Evolutionary conservation across 2,797 vertebrate genomes (phyloP).

Genomic region (Malurus splendens): DNA sequence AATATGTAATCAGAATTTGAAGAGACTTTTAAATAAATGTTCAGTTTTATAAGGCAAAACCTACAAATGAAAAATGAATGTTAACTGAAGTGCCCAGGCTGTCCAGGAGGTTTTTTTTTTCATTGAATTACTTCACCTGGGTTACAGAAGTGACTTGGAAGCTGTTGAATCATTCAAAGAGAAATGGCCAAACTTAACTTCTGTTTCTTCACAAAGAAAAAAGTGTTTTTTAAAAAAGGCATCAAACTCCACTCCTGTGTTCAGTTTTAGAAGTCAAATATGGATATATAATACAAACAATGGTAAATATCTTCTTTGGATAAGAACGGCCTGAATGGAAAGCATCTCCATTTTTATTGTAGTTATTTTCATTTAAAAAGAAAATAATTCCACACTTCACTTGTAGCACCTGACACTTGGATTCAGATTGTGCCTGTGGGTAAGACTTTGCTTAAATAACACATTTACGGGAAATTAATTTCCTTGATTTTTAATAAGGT

Average conservation of each 20-base stretch:
- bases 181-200: neutral
- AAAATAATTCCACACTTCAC: neutral
- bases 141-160: neutral
- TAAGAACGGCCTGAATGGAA: neutral
- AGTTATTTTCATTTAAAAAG: neutral
- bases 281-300: neutral
- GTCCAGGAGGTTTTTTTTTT: neutral
- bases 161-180: neutral
- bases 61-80: neutral
- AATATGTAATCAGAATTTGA: neutral
- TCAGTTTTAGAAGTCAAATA: neutral
- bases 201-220: neutral
- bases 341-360: neutral
- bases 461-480: neutral
- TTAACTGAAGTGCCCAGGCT: neutral
- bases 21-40: neutral
- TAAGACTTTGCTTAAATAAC: neutral
- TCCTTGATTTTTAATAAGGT: neutral
- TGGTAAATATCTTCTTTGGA: neutral
- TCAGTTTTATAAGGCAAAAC: neutral
- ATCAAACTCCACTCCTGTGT: neutral
- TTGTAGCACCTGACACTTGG: rapidly evolving
- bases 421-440: neutral
- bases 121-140: neutral
- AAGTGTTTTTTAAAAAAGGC: neutral